Conservation (phyloP, 2,888 invertebrate species). For the Gastrophysa polygoni region DNA sequence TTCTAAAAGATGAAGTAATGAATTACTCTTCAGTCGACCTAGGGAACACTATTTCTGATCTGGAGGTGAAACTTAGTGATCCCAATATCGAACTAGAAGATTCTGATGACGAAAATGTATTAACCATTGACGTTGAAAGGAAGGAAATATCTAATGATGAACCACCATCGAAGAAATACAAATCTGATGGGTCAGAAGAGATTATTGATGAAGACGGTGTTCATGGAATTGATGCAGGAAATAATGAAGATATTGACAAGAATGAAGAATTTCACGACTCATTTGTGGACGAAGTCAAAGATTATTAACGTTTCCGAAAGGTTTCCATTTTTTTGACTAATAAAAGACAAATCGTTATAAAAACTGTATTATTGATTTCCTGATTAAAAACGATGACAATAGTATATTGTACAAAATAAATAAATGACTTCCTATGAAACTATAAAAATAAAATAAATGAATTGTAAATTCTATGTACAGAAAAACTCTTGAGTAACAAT, state of each 20-base stretch:
- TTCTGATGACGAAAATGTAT: background rate
- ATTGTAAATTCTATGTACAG: constrained; percentile 23
- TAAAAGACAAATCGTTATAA: constrained; percentile 3
- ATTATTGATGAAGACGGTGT: background rate
- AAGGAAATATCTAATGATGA: background rate
- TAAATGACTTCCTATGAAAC: constrained; percentile 17
- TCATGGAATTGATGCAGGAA: background rate
- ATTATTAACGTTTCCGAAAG: constrained; percentile 14
- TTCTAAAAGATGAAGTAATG: constrained; percentile 19
- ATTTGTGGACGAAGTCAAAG: constrained; percentile 36
- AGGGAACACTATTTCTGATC: background rate
- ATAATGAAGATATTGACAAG: background rate
- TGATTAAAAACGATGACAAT: constrained; percentile 8
- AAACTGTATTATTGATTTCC: constrained; percentile 20
- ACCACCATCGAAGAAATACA: constrained; percentile 11
- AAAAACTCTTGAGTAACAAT: constrained; percentile 15
- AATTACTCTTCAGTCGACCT: background rate
- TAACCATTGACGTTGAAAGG: background rate
- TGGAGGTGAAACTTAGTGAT: background rate
- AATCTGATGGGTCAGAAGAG: background rate
- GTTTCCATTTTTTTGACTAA: constrained; percentile 13
- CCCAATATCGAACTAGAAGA: constrained; percentile 10
- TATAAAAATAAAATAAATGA: constrained; percentile 10
- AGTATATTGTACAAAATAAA: constrained; percentile 29
- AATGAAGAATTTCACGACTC: constrained; percentile 25